phyloP scores from a whole-genome alignment of 2,113 vertebrate genomes.

The Lophius piscatorius region DNA sequence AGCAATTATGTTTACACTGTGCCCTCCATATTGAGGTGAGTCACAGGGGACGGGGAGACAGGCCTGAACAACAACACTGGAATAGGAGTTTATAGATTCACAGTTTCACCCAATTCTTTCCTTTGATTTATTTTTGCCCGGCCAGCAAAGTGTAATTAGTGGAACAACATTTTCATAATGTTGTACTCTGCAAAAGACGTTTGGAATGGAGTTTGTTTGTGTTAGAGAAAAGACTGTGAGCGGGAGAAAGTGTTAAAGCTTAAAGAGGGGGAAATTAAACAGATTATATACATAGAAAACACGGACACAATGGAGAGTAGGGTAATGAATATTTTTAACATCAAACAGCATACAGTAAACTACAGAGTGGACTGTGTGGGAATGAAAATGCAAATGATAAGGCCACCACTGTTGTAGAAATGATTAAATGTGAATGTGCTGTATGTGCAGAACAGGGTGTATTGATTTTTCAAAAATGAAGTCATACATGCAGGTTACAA shows the following conservation, averaged over 20 bases:
- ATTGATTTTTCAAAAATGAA: too few relatives aligned
- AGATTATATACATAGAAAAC: background rate
- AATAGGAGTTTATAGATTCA: constrained; percentile 64
- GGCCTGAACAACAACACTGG: constrained; percentile 51
- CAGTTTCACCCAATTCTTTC: constrained; percentile 44
- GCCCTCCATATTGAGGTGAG: constrained; percentile 55
- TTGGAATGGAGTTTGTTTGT: constrained; percentile 15
- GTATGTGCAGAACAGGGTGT: too few relatives aligned
- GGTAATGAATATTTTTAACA: background rate
- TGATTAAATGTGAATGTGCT: background rate
- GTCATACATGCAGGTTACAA: too few relatives aligned
- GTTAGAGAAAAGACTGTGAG: background rate
- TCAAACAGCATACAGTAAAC: background rate
- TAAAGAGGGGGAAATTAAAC: constrained; percentile 2
- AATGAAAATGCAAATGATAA: constrained; percentile 10
- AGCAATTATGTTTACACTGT: constrained; percentile 55
- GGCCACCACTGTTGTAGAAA: too few relatives aligned
- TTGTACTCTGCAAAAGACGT: constrained; percentile 12
- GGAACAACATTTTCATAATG: constrained; percentile 32
- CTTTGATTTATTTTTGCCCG: constrained; percentile 67
- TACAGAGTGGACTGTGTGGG: background rate
- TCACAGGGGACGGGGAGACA: constrained; percentile 51
- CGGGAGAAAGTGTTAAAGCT: background rate
- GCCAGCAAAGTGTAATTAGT: constrained; percentile 41
- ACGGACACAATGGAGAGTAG: constrained; percentile 1